These are phyloP conservation scores for Keiferia lycopersicella DNA, from an alignment of 2,888 invertebrate genomes.

Conservation along the genomic window DNA sequence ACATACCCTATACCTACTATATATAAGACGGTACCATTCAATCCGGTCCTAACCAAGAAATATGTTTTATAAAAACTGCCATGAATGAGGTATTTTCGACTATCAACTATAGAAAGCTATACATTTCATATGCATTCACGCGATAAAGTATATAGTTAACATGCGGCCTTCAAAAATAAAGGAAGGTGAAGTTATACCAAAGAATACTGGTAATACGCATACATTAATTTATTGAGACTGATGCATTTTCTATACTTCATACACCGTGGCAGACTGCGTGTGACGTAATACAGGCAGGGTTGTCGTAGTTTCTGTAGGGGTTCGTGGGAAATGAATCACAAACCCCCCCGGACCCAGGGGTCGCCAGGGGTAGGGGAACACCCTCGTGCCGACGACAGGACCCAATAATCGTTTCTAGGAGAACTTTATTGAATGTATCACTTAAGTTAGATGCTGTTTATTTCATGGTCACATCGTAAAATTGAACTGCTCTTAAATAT, in stretches of 20 bases:
- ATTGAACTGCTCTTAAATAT: too few species aligned
- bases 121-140: background rate
- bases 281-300: constrained; percentile 60
- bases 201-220: too few species aligned
- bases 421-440: constrained; percentile 24
- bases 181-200: constrained; percentile 1
- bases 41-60: too few species aligned
- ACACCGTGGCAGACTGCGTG: constrained; percentile 3
- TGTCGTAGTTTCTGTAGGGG: constrained; percentile 59
- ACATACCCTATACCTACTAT: too few species aligned
- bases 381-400: constrained; percentile 65
- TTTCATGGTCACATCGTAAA: too few species aligned
- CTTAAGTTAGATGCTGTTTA: constrained; percentile 18
- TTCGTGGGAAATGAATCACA: constrained; percentile 80
- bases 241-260: constrained; percentile 18
- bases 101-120: background rate
- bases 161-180: background rate
- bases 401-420: constrained; percentile 60
- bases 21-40: too few species aligned
- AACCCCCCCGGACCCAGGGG: constrained; percentile 58
- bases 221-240: background rate
- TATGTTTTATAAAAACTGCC: too few species aligned
- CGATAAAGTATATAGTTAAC: background rate
- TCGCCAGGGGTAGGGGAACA: constrained; percentile 43
- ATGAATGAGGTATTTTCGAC: constrained; percentile 3